Evolutionary conservation across 2,797 vertebrate species (phyloP).

Genomic region (Gadopsis marmoratus): DNA sequence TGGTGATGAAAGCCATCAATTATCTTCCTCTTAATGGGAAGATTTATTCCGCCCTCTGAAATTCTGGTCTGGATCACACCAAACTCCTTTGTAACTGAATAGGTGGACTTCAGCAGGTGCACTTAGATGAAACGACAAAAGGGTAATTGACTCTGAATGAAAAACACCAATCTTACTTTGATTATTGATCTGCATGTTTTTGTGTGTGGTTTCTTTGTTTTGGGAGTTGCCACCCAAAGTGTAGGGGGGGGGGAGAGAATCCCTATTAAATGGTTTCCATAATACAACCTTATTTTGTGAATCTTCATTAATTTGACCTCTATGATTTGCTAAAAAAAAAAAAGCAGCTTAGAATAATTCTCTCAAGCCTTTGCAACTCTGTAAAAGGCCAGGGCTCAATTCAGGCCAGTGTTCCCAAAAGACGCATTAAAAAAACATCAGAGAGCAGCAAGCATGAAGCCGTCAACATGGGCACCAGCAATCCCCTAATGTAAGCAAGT

Average conservation of each 20-base stretch:
- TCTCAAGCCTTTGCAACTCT: neutral
- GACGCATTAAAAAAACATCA: slow-evolving; percentile 53
- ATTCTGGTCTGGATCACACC: slow-evolving; percentile 56
- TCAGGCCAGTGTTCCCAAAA: slow-evolving; percentile 31
- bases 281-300: neutral
- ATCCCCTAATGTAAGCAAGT: slow-evolving; percentile 75
- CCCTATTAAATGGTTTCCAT: neutral
- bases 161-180: slow-evolving; percentile 9
- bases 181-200: slow-evolving; percentile 38
- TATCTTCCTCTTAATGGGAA: slow-evolving; percentile 72
- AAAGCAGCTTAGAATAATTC: neutral
- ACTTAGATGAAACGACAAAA: slow-evolving; percentile 37
- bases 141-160: slow-evolving; percentile 27
- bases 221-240: neutral
- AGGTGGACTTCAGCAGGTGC: slow-evolving; percentile 40
- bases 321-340: neutral
- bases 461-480: slow-evolving; percentile 54
- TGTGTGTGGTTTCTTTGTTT: neutral
- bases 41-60: slow-evolving; percentile 70
- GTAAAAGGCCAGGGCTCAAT: slow-evolving; percentile 20
- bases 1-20: slow-evolving; percentile 79
- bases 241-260: neutral
- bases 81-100: slow-evolving; percentile 58
- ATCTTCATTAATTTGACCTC: neutral
- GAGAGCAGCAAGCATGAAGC: slow-evolving; percentile 24